Conservation (phyloP, 2,797 vertebrate species). For the Heteromormyrus szaboi region DNA sequence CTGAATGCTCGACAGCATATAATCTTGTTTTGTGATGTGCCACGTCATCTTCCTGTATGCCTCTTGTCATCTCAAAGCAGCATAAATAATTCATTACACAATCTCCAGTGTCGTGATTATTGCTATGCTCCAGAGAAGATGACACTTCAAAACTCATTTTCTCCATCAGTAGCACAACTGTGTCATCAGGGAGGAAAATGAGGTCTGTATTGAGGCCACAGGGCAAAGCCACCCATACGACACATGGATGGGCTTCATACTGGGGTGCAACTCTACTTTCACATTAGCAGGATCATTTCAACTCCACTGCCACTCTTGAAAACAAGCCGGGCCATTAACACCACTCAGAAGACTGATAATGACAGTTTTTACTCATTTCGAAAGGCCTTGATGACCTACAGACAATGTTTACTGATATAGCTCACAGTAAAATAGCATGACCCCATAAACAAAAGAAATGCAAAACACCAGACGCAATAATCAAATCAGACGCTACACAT, state of each 20-base stretch:
- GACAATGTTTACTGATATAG: background rate
- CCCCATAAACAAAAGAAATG: background rate
- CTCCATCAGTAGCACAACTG: background rate
- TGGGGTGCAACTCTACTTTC: background rate
- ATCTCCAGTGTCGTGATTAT: constrained; percentile 1
- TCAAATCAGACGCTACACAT: background rate
- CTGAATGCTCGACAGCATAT: constrained; percentile 28
- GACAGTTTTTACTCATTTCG: background rate
- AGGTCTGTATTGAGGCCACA: background rate
- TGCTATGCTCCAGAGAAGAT: background rate
- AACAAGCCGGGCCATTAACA: background rate
- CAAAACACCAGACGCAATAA: background rate
- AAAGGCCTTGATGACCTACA: background rate
- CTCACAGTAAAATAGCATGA: background rate
- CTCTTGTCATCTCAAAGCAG: constrained; percentile 41
- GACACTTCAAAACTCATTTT: background rate
- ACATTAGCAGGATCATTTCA: background rate
- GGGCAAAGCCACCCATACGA: background rate
- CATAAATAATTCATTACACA: constrained; percentile 50
- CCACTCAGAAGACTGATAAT: background rate
- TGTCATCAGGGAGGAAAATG: background rate
- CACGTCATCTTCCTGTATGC: constrained; percentile 24
- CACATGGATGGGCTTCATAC: background rate
- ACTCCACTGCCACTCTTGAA: background rate
- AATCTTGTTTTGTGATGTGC: constrained; percentile 30